These are phyloP conservation scores for Spongilla lacustris DNA, from an alignment of 37 sponge, comb jelly and placozoan species.

Conservation along the genomic window DNA sequence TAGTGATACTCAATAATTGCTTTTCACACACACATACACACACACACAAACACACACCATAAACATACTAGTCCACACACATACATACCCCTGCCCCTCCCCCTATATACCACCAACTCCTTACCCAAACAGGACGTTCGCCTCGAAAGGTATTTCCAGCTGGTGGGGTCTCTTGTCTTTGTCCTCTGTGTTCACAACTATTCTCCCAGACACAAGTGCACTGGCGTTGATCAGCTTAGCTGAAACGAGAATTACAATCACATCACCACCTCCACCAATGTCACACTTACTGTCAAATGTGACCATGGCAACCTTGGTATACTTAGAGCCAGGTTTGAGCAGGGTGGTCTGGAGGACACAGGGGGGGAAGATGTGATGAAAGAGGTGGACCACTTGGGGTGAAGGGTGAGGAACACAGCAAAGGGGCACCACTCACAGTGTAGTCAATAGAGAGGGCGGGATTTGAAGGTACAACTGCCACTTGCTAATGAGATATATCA, in stretches of 20 bases:
- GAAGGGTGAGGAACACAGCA: no score
- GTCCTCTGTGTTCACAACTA: slow-evolving; percentile 50
- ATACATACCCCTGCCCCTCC: no score
- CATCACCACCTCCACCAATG: no score
- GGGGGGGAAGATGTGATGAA: no score
- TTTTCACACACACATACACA: no score
- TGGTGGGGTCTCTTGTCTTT: background rate
- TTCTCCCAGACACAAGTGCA: slow-evolving; percentile 16
- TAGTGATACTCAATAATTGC: no score
- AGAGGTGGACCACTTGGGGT: no score
- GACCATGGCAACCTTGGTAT: slow-evolving; percentile 46
- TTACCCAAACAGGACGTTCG: slow-evolving; percentile 65
- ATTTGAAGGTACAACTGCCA: slow-evolving; percentile 57
- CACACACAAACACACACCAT: no score
- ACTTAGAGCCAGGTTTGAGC: slow-evolving; percentile 64
- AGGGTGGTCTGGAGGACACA: slow-evolving; percentile 48
- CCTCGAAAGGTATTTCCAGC: slow-evolving; percentile 67
- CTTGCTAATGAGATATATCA: slow-evolving; percentile 38
- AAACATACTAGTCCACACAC: no score
- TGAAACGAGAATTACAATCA: background rate
- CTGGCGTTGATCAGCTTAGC: slow-evolving; percentile 15
- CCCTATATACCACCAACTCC: background rate
- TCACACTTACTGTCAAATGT: slow-evolving; percentile 26
- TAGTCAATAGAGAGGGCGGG: slow-evolving; percentile 42
- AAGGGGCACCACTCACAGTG: slow-evolving; percentile 12